phyloP scores from a whole-genome alignment of 1,140 invertebrate genomes.

The Anastrepha ludens region DNA sequence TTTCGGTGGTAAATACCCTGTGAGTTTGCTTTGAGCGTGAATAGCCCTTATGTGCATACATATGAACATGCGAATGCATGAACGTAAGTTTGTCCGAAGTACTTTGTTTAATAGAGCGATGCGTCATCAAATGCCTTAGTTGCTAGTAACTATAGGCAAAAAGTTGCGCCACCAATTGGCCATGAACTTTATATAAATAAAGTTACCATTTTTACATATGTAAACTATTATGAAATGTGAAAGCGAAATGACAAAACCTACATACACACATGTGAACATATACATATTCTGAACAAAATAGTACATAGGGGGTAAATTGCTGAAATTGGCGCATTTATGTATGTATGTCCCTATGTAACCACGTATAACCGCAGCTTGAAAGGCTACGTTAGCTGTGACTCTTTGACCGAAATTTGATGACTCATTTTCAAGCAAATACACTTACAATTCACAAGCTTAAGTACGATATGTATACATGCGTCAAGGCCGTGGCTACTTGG shows the following conservation, averaged over 20 bases:
- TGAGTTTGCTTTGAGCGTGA: no score
- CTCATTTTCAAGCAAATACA: conserved; percentile 25
- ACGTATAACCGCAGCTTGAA: neutral
- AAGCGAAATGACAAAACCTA: no score
- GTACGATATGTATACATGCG: neutral
- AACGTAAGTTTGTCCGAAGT: neutral
- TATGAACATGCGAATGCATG: neutral
- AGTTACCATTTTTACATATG: no score
- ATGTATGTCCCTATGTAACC: no score
- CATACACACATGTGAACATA: neutral
- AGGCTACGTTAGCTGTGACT: neutral
- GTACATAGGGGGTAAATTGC: no score
- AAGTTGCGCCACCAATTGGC: neutral
- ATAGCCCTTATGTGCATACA: neutral
- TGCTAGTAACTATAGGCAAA: neutral
- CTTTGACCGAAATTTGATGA: conserved; percentile 37
- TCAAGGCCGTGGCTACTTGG: neutral
- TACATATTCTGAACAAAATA: neutral
- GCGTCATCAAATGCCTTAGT: neutral
- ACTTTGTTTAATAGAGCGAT: neutral
- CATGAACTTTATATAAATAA: conserved; percentile 18
- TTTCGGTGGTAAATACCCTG: no score
- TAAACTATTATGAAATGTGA: no score
- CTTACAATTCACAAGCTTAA: neutral
- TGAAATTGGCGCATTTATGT: no score